Evolutionary conservation across 2,797 vertebrate genomes (phyloP), one percentile per base, ranked within the genome.

Genomic region (Babyrousa celebensis): DNA sequence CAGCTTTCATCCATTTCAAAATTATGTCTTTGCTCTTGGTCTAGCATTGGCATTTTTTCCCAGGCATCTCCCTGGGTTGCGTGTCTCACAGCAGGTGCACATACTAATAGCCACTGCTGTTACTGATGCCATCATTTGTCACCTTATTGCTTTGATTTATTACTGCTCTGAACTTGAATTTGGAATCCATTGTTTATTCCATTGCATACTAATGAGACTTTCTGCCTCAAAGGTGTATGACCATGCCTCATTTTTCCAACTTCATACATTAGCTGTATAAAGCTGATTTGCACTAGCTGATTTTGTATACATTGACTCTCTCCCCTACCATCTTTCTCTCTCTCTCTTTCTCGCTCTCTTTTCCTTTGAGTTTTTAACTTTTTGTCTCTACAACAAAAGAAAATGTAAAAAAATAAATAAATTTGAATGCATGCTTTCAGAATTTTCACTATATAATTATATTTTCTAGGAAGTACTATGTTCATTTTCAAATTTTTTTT

Each of bases 71-170:
- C 63, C 80, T 74, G 48, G 23, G 77, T 87, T 75, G 79, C 88
- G 88, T 71, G 60, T 84, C 91, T 95, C 63, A 78, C 68, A 90
- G 85, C 90, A 96, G 95, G 88, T 94, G 62, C 40, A 78, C 36
- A 62, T 54, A 56, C 70, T 90, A 95, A 90, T 54, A 90, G 27
- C 71, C 70, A 80, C 27, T 27, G 72, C 20, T 72, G 60, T 67
- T 80, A 56, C 40, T 65, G 80, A 96, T 68, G 2, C 79, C 40
- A 29, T 87, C 67, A 89, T 89, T 95, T 97, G 85, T 93, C 83
- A 96, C 77, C 87, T 91, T 95, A 89, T 58, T 74, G 48, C 71
- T 85, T 78, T 94, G 94, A 95, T 95, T 91, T 97, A 94, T 93
- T 95, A 75, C 71, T 89, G 67, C 94, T 95, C 94, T 67, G 71